These are phyloP conservation scores for Drosophila eugracilis DNA, from an alignment of 1,140 invertebrate species.

Conservation along the genomic window DNA sequence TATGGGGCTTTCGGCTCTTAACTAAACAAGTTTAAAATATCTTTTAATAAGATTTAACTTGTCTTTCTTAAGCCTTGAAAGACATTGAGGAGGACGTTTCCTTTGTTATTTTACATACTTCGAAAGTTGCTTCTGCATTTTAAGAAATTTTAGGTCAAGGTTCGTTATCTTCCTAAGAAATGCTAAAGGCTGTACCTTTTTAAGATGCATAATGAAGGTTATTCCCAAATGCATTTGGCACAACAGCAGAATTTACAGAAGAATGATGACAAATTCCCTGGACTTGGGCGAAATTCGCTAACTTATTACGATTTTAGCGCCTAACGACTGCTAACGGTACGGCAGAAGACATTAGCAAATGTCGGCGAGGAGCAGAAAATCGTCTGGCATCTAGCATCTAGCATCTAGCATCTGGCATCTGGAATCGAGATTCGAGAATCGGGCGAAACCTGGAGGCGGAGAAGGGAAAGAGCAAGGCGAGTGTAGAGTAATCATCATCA, in stretches of 20 bases:
- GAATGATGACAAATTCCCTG: constrained; percentile 17
- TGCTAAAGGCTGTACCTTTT: too few relatives aligned
- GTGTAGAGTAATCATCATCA: constrained; percentile 70
- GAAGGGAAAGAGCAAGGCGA: constrained; percentile 4
- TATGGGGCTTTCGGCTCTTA: constrained; percentile 3
- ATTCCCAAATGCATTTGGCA: neutral
- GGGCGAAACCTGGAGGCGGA: neutral
- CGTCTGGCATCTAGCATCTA: neutral
- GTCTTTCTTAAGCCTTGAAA: too few relatives aligned
- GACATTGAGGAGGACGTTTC: too few relatives aligned
- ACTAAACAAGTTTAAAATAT: too few relatives aligned
- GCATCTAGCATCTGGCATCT: too few relatives aligned
- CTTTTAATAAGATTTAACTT: neutral
- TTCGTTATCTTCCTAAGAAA: too few relatives aligned
- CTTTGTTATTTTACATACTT: too few relatives aligned
- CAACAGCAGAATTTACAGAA: neutral
- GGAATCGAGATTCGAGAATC: neutral
- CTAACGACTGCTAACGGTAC: constrained; percentile 70
- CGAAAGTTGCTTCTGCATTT: too few relatives aligned
- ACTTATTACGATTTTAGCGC: constrained; percentile 71
- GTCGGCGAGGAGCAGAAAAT: neutral
- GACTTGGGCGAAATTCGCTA: constrained; percentile 30
- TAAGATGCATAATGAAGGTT: neutral
- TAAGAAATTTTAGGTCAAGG: neutral
- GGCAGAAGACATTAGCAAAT: constrained; percentile 51